Conservation (phyloP, 2,113 vertebrate species). For the Rhea americana region DNA sequence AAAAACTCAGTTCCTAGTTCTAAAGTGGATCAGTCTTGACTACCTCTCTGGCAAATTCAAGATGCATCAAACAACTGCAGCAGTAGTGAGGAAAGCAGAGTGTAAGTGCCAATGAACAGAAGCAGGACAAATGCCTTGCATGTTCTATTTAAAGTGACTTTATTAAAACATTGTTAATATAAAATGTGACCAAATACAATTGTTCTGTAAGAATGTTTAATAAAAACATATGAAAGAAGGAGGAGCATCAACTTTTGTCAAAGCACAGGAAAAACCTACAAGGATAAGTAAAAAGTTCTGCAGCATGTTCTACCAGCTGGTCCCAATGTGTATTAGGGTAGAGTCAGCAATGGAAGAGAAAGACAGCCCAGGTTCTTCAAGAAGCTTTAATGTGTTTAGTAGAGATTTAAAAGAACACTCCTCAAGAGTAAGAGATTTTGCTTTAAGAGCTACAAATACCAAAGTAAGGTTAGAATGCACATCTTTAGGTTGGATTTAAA, state of each 20-base stretch:
- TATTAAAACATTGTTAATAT: constrained; percentile 81
- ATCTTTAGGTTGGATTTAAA: neutral
- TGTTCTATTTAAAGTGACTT: constrained; percentile 72
- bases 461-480: neutral
- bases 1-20: neutral
- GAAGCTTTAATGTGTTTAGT: constrained; percentile 33
- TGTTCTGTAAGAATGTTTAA: constrained; percentile 73
- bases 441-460: neutral
- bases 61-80: neutral
- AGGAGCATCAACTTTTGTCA: constrained; percentile 49
- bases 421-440: neutral
- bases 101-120: neutral
- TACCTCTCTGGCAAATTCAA: neutral
- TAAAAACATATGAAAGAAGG: constrained; percentile 75
- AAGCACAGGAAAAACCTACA: constrained; percentile 64
- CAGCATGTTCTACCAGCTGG: constrained; percentile 68
- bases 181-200: constrained; percentile 79
- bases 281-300: constrained; percentile 53
- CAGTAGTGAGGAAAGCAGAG: neutral
- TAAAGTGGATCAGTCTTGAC: neutral
- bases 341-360: neutral
- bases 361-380: constrained; percentile 31
- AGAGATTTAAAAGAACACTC: constrained; percentile 9
- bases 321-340: neutral
- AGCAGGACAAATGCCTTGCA: neutral